Conservation (phyloP, 1,140 invertebrate species). For the Euwallacea fornicatus region DNA sequence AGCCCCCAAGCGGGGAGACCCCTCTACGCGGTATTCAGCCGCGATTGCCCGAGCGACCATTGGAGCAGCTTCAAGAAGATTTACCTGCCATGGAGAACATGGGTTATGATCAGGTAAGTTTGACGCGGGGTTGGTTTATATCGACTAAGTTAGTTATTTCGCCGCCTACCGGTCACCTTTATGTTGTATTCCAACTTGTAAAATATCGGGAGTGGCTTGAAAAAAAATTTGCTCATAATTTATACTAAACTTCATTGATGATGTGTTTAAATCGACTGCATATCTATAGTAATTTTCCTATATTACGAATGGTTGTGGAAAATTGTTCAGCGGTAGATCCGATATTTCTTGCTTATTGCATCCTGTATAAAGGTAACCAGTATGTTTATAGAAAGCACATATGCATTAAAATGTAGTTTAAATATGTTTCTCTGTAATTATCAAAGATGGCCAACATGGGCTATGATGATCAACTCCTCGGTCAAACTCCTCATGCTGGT, state of each 20-base stretch:
- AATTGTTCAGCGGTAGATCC: too few species aligned
- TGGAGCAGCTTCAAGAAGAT: conserved; percentile 45
- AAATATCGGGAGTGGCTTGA: too few species aligned
- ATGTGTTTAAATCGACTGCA: too few species aligned
- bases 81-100: conserved; percentile 68
- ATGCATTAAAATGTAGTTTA: not conserved
- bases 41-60: conserved; percentile 43
- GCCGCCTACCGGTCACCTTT: too few species aligned
- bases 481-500: conserved; percentile 58
- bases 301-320: too few species aligned
- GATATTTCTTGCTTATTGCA: too few species aligned
- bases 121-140: not conserved
- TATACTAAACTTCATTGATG: not conserved
- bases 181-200: too few species aligned
- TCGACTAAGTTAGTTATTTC: too few species aligned
- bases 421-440: not conserved
- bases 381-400: too few species aligned
- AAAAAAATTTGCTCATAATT: not conserved
- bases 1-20: conserved; percentile 26
- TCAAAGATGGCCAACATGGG: conserved; percentile 68
- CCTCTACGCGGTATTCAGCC: conserved; percentile 45
- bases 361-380: too few species aligned
- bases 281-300: too few species aligned
- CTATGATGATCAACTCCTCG: conserved; percentile 74
- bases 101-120: conserved; percentile 63